A percentile compares a stretch with the other conserved stretches of the same genome.
Conservation (phyloP, 1,140 invertebrate genomes). For the Ganaspis sp. region DNA sequence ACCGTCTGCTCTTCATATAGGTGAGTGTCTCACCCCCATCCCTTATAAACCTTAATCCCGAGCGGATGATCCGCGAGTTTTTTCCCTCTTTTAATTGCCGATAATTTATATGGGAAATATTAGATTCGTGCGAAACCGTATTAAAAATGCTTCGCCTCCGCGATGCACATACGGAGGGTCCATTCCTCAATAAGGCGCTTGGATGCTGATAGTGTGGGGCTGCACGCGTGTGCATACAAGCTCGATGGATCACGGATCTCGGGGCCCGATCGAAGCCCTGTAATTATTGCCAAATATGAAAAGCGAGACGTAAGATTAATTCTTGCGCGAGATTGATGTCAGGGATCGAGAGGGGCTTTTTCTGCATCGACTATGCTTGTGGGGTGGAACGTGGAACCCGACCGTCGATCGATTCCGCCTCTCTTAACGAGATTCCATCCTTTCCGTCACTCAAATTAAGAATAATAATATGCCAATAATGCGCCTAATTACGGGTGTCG, state of each 20-base stretch:
- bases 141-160: slow-evolving; percentile 62
- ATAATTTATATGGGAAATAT: slow-evolving; percentile 76
- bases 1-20: slow-evolving; percentile 46
- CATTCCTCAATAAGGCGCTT: slow-evolving; percentile 27
- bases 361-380: slow-evolving; percentile 43
- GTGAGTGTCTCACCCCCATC: slow-evolving; percentile 29
- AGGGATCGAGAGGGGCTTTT: slow-evolving; percentile 66
- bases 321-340: slow-evolving; percentile 74
- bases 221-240: slow-evolving; percentile 34
- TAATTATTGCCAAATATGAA: slow-evolving; percentile 76
- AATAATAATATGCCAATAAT: slow-evolving; percentile 72
- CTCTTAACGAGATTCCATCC: slow-evolving; percentile 74
- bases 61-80: slow-evolving; percentile 43
- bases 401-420: slow-evolving; percentile 68
- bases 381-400: slow-evolving; percentile 52
- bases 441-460: slow-evolving; percentile 71
- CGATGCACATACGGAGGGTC: slow-evolving; percentile 36
- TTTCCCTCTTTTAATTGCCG: slow-evolving; percentile 73
- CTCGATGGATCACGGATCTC: slow-evolving; percentile 54
- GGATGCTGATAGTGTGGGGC: slow-evolving; percentile 32
- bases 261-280: slow-evolving; percentile 65
- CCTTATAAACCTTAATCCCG: slow-evolving; percentile 48
- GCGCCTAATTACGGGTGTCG: slow-evolving; percentile 65
- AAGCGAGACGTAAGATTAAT: slow-evolving; percentile 60
- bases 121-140: slow-evolving; percentile 76